Evolutionary conservation across 2,888 invertebrate species (phyloP).

Genomic region (Priocnemis perturbator): DNA sequence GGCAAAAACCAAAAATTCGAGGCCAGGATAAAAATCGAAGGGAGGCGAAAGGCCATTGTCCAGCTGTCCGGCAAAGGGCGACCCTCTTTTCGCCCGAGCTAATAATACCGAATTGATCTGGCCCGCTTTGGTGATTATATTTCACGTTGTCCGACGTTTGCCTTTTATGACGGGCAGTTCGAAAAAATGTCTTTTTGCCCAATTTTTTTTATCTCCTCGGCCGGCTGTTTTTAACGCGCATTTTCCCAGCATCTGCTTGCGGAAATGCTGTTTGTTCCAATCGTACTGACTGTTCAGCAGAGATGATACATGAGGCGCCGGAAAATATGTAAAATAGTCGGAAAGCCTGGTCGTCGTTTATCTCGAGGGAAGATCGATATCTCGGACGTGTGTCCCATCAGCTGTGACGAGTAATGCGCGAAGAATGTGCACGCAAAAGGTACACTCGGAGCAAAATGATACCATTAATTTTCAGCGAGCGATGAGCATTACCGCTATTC

Average conservation of each 20-base stretch:
- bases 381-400: neutral
- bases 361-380: neutral
- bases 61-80: slow-evolving; percentile 67
- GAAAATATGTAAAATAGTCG: no score
- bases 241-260: slow-evolving; percentile 46
- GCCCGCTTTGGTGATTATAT: slow-evolving; percentile 68
- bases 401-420: neutral
- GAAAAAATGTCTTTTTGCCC: slow-evolving; percentile 51
- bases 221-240: slow-evolving; percentile 32
- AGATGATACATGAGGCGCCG: neutral
- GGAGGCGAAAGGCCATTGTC: slow-evolving; percentile 58
- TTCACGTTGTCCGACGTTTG: slow-evolving; percentile 63
- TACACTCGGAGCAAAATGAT: no score
- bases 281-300: slow-evolving; percentile 18
- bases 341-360: no score
- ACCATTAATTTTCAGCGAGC: no score
- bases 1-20: slow-evolving; percentile 15
- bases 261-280: slow-evolving; percentile 18
- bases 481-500: no score
- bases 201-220: slow-evolving; percentile 39
- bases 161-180: slow-evolving; percentile 61
- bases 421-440: no score
- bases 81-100: slow-evolving; percentile 61
- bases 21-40: slow-evolving; percentile 46
- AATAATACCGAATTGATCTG: slow-evolving; percentile 69